Percentiles rank a stretch among this genome's conserved stretches.
These are phyloP conservation scores for Pipistrellus pygmaeus DNA, from an alignment of 2,797 vertebrate species.

Conservation along the genomic window DNA sequence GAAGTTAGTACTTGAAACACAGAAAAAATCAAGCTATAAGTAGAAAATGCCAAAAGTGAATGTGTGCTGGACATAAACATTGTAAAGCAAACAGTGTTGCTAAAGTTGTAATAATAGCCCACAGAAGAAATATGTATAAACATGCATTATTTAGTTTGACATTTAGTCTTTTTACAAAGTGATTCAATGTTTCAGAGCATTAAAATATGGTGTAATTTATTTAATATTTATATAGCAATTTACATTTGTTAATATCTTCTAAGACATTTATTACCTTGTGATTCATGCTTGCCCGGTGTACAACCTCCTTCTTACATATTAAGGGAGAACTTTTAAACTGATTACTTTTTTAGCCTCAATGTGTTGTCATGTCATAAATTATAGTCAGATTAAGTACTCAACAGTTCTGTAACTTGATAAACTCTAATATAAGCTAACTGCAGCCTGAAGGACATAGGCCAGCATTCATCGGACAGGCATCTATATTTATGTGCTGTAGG, in stretches of 20 bases:
- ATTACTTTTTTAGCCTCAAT: conserved; percentile 57
- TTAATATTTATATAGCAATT: conserved; percentile 79
- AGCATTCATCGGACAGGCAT: background rate
- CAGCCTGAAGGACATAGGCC: background rate
- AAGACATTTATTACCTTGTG: conserved; percentile 72
- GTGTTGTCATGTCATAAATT: conserved; percentile 58
- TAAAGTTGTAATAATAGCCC: conserved; percentile 59
- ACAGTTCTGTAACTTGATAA: conserved; percentile 54
- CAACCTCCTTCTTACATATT: conserved; percentile 63
- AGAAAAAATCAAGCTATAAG: background rate
- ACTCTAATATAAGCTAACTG: conserved; percentile 22
- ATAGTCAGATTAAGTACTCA: conserved; percentile 41
- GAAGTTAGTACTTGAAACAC: conserved; percentile 35
- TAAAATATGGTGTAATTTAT: conserved; percentile 75
- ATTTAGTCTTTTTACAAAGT: conserved; percentile 70
- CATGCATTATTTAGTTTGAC: conserved; percentile 75
- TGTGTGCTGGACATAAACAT: conserved; percentile 26
- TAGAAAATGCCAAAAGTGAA: conserved; percentile 48
- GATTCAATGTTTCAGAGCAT: conserved; percentile 65
- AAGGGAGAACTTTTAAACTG: conserved; percentile 60
- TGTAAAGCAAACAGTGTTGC: conserved; percentile 57
- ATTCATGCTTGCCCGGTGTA: conserved; percentile 58
- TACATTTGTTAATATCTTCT: conserved; percentile 74
- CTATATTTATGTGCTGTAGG: background rate
- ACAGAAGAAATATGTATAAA: conserved; percentile 62